Base-by-base conservation (phyloP, 2,888 invertebrate species). In the Callinectes sapidus region DNA sequence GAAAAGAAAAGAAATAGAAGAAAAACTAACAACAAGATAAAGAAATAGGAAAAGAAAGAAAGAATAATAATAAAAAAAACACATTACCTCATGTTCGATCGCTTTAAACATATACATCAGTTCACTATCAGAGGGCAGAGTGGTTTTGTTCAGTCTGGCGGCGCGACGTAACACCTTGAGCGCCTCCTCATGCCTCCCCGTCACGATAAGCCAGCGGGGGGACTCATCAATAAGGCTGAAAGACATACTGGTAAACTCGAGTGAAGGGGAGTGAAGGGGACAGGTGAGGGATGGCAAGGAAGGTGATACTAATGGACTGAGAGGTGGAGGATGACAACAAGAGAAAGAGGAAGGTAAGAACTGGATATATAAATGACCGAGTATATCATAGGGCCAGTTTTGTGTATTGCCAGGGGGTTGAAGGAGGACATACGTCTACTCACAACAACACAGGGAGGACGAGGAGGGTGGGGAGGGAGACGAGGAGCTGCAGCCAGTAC, bases 201-300 rank as follows among this genome's bases (percentile, higher is more conserved):
- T 55, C 35, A 90, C 88, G n/a, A 88, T 89, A 16, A 92, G 85
- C 92, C 92, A 92, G 5, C 92, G 2, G 2, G 92, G 88, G 1
- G 92, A 92, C 66, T 92, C 92, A 42, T 92, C 87, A 23, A 92
- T n/a, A 3, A 88, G 48, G 66, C 92, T 92, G 87, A 10, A 14
- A 77, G 81, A 48, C 48, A 10, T 10, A 48, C 0, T 8, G 10
- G 48, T 48, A 48, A 8, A 48, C 8, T 48, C n/a, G 48, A 5
- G 32, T 18, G 55, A 61, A n/a, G n/a, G n/a, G n/a, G n/a, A n/a
- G n/a, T n/a, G 61, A 32, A 48, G 48, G 48, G 48, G 0, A n/a
- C n/a, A 32, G 48, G 28, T 28, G 54, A 87, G 32, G 39, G 85
- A 8, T 85, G 48, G 8, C 10, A 48, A 10, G 10, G 48, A 48